phyloP scores from a whole-genome alignment of 2,888 invertebrate genomes.

The Xanthia togata region DNA sequence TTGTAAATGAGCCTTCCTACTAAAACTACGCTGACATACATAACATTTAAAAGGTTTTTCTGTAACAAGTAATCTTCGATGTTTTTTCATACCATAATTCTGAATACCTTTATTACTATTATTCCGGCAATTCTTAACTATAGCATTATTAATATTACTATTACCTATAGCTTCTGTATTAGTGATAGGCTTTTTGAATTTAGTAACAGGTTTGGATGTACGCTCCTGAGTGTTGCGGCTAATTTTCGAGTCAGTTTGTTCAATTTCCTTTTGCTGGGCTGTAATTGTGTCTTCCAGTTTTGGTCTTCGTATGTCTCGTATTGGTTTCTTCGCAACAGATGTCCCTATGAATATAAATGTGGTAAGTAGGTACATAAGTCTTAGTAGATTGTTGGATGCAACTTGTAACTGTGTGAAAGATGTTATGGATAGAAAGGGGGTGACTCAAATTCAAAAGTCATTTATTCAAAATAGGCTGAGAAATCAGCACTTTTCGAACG shows the following conservation, averaged over 20 bases:
- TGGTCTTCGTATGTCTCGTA: background rate
- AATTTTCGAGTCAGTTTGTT: background rate
- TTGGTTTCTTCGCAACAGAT: background rate
- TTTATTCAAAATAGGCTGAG: too few relatives aligned
- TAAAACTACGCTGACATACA: background rate
- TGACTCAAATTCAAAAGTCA: too few relatives aligned
- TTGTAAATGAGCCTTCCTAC: background rate
- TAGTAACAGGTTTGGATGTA: background rate
- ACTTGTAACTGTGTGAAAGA: too few relatives aligned
- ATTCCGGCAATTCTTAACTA: background rate
- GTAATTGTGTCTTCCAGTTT: background rate
- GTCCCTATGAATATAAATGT: background rate
- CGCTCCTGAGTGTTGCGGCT: background rate
- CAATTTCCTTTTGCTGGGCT: background rate
- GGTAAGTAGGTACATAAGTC: background rate
- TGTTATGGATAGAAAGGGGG: too few relatives aligned
- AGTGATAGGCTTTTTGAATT: background rate
- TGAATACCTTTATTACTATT: background rate
- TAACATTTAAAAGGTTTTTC: conserved; percentile 9
- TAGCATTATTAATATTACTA: background rate
- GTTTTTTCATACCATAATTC: background rate
- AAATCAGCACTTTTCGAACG: too few relatives aligned
- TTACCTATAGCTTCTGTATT: background rate
- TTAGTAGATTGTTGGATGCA: too few relatives aligned
- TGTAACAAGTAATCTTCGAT: background rate